Evolutionary conservation across 2,888 invertebrate genomes (phyloP).

Genomic region (Euzetes globulus): DNA sequence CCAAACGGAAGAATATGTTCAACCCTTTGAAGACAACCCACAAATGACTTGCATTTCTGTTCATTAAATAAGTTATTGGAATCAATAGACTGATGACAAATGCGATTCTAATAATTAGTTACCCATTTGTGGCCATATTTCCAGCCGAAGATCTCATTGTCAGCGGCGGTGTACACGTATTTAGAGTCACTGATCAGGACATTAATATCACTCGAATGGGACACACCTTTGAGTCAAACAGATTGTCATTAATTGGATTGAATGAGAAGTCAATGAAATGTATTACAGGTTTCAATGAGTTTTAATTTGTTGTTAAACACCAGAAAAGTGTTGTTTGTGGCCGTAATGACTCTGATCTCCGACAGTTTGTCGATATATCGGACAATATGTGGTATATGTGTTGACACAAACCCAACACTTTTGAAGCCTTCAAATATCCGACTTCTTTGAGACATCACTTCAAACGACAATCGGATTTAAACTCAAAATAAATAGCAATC

Average conservation of each 20-base stretch:
- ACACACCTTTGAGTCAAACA: slow-evolving; percentile 36
- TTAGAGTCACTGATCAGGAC: slow-evolving; percentile 66
- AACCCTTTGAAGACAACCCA: slow-evolving; percentile 64
- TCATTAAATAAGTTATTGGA: not conserved
- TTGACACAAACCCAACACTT: slow-evolving; percentile 34
- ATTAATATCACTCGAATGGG: slow-evolving; percentile 67
- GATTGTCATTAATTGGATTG: not conserved
- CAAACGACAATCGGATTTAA: too few relatives aligned
- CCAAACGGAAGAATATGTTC: slow-evolving; percentile 75
- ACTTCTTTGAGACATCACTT: not conserved
- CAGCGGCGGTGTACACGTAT: slow-evolving; percentile 70
- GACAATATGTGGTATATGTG: slow-evolving; percentile 33
- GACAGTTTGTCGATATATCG: slow-evolving; percentile 36
- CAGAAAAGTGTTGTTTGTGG: slow-evolving; percentile 34
- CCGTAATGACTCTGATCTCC: slow-evolving; percentile 34
- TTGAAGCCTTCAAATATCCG: slow-evolving; percentile 35
- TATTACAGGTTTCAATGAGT: slow-evolving; percentile 36
- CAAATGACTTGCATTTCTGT: slow-evolving; percentile 38
- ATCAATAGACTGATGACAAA: not conserved
- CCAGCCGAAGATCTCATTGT: slow-evolving; percentile 75
- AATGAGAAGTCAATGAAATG: not conserved
- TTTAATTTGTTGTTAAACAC: slow-evolving; percentile 35
- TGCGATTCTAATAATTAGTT: not conserved
- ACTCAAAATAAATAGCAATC: too few relatives aligned
- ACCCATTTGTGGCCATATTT: slow-evolving; percentile 56